Base-by-base conservation (phyloP, 2,797 vertebrate species). In the Tapera naevia region DNA sequence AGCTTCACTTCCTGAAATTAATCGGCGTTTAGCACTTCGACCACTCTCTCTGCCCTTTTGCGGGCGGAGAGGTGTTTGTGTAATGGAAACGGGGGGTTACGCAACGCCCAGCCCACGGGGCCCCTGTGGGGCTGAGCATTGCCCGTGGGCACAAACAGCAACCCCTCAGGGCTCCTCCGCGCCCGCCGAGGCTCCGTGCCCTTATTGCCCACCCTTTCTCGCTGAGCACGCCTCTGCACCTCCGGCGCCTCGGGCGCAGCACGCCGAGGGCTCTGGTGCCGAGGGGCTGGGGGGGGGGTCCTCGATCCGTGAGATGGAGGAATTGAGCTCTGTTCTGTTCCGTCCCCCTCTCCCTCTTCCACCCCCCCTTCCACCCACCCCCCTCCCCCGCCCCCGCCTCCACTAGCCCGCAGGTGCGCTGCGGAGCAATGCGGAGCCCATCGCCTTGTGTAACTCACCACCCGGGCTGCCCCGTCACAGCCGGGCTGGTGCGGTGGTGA, bases 361-460 rank as follows among this genome's bases (percentile, higher is more conserved):
- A 41, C 39, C 39, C 39, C 3, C 7, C 17, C 30, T 32, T 2
- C 28, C 17, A 50, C 21, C 39, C 39, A 10, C 41, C 39, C 39
- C 39, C 3, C 7, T 17, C 30, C 32, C 2, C 28, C 17, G 50
- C 21, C 10, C 19, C n/a, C n/a, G n/a, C n/a, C n/a, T n/a, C n/a
- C n/a, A n/a, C n/a, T n/a, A 41, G 39, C 37, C 18, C 45, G 27
- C 18, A 39, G 45, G 51, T 58, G 73, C 66, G 71, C 93, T 86
- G 92, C 91, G 60, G 88, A 64, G 85, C 61, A 24, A 61, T 80
- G 87, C 87, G 35, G 58, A 50, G 35, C 67, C 72, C 35, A 56
- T 30, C 15, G 64, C 66, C 89, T 94, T 96, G 96, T 91, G 93
- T 92, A 96, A 96, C 83, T 37, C 9, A 8, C 15, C 17, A 11